phyloP scores from a whole-genome alignment of 2,797 vertebrate genomes.

The Crocidura indochinensis region DNA sequence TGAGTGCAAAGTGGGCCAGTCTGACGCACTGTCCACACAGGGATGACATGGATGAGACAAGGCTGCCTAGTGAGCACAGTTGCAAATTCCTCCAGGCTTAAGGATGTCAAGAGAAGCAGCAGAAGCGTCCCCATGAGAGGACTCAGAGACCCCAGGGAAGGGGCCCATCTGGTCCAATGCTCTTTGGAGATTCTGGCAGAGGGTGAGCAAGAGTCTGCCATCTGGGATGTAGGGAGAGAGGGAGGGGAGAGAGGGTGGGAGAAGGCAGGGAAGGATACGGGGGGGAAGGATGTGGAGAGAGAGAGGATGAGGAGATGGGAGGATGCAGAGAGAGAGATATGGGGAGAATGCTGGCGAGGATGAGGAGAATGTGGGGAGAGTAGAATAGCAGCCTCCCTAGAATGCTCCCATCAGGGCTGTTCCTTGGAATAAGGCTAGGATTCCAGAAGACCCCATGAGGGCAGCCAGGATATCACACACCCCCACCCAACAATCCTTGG shows the following conservation, averaged over 20 bases:
- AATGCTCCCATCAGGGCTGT: neutral
- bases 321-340: too few relatives aligned
- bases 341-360: too few relatives aligned
- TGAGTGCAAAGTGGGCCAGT: neutral
- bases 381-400: neutral
- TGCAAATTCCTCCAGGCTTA: neutral
- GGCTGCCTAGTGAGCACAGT: neutral
- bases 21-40: neutral
- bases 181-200: neutral
- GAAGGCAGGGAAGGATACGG: too few relatives aligned
- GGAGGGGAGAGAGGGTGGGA: neutral
- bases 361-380: too few relatives aligned
- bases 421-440: neutral
- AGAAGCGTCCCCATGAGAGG: neutral
- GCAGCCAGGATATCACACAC: neutral
- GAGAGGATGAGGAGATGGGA: too few relatives aligned
- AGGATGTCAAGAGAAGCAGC: neutral
- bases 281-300: too few relatives aligned
- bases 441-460: neutral
- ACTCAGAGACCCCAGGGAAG: neutral
- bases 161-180: constrained; percentile 34
- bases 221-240: neutral
- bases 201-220: neutral
- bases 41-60: neutral
- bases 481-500: neutral